Evolutionary conservation across 1,140 invertebrate species (phyloP).

Genomic region (Drosophila ogumai): DNA sequence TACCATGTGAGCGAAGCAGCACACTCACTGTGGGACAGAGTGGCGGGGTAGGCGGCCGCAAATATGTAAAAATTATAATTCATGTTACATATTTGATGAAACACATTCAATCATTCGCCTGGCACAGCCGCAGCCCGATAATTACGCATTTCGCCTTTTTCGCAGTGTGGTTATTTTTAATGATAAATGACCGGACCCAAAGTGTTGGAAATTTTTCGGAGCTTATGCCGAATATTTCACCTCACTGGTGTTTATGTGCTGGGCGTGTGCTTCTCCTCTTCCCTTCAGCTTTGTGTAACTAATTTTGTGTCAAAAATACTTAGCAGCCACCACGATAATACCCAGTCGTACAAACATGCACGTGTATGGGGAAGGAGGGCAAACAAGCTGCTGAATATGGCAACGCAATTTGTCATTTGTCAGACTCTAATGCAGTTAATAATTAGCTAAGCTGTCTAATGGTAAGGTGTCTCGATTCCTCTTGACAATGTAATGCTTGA

Average conservation of each 20-base stretch:
- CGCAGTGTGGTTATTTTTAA: conserved; percentile 77
- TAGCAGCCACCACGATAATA: conserved; percentile 36
- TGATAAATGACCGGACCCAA: conserved; percentile 77
- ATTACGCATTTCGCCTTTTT: conserved; percentile 72
- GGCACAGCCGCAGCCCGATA: conserved; percentile 64
- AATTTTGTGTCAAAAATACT: conserved; percentile 78
- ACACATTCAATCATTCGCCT: conserved; percentile 78
- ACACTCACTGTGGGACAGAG: neutral
- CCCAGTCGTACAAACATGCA: conserved; percentile 5
- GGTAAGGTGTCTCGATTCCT: conserved; percentile 39
- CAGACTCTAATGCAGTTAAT: conserved; percentile 77
- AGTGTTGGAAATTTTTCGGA: conserved; percentile 75
- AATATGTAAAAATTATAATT: conserved; percentile 82
- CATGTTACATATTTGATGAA: conserved; percentile 83
- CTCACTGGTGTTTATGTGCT: conserved; percentile 64
- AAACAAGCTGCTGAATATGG: conserved; percentile 33
- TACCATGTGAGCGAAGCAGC: conserved; percentile 15
- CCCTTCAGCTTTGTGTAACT: conserved; percentile 32
- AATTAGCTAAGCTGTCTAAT: conserved; percentile 66
- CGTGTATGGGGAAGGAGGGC: conserved; percentile 2
- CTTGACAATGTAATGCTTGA: conserved; percentile 37
- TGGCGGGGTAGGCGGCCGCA: conserved; percentile 11
- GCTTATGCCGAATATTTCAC: conserved; percentile 68
- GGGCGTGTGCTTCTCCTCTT: conserved; percentile 20
- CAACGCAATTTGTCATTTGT: conserved; percentile 78